Conservation (phyloP, 2,113 vertebrate genomes). For the Montifringilla adamsi region DNA sequence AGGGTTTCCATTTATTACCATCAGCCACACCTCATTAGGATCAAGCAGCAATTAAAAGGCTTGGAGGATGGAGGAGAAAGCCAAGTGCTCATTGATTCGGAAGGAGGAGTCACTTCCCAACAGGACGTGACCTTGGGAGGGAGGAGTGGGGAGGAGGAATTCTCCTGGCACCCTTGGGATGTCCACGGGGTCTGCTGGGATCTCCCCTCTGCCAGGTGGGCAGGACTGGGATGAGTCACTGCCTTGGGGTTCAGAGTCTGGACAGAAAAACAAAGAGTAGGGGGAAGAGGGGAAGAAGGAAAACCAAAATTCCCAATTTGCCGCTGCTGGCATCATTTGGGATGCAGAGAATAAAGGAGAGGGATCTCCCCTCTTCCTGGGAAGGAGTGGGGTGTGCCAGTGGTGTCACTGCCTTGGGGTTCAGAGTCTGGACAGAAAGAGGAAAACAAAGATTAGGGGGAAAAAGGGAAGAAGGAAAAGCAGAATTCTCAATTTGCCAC, state of each 20-base stretch:
- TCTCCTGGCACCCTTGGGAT: neutral
- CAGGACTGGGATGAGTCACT: neutral
- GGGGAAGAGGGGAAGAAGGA: neutral
- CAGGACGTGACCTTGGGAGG: neutral
- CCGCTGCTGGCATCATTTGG: neutral
- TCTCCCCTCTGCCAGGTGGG: neutral
- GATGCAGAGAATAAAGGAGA: too few species aligned
- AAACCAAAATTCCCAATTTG: neutral
- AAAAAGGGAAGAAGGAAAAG: neutral
- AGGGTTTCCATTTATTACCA: conserved; percentile 20
- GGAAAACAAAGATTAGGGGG: neutral
- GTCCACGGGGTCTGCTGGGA: neutral
- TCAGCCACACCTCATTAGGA: conserved; percentile 64
- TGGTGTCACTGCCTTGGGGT: too few species aligned
- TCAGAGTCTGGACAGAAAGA: neutral
- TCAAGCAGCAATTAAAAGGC: conserved; percentile 59
- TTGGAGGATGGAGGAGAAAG: neutral
- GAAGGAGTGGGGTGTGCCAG: too few species aligned
- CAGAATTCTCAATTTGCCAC: neutral
- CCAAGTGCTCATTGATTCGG: neutral
- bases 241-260: neutral
- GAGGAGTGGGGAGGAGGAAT: neutral
- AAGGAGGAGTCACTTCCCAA: neutral
- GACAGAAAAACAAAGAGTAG: neutral
- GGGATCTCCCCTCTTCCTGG: too few species aligned